Conservation (phyloP, 2,797 vertebrate genomes). For the Phalloptychus januarius region DNA sequence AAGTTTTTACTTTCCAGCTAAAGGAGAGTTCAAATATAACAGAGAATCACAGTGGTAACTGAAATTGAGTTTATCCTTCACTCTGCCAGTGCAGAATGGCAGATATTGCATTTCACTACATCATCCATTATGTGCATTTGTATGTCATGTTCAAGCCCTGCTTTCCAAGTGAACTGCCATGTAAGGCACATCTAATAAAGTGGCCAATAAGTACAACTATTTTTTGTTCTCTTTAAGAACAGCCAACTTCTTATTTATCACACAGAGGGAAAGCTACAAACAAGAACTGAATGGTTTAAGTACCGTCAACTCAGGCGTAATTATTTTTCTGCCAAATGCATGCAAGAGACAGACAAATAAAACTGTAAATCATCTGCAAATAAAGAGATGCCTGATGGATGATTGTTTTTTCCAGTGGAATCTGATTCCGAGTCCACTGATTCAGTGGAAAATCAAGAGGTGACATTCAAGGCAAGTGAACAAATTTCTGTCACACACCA, state of each 20-base stretch:
- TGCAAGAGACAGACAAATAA: slow-evolving; percentile 53
- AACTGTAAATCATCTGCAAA: slow-evolving; percentile 58
- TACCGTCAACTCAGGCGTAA: slow-evolving; percentile 61
- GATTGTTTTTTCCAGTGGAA: slow-evolving; percentile 40
- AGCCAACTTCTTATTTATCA: slow-evolving; percentile 46
- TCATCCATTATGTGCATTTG: slow-evolving; percentile 70
- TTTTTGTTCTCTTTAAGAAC: slow-evolving; percentile 43
- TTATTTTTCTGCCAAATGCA: slow-evolving; percentile 60
- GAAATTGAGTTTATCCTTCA: slow-evolving; percentile 36
- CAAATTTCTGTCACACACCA: slow-evolving; percentile 39
- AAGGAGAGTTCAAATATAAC: slow-evolving; percentile 55
- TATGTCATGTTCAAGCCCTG: slow-evolving; percentile 66
- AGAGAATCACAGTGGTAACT: slow-evolving; percentile 57
- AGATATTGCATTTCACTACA: slow-evolving; percentile 70
- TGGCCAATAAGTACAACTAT: not conserved
- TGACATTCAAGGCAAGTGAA: slow-evolving; percentile 64
- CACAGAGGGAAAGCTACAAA: slow-evolving; percentile 33
- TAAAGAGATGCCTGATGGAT: slow-evolving; percentile 52
- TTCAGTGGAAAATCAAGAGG: slow-evolving; percentile 59
- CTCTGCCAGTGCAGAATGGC: slow-evolving; percentile 57
- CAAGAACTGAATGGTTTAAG: slow-evolving; percentile 31
- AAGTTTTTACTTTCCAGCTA: slow-evolving; percentile 8
- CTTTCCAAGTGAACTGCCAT: slow-evolving; percentile 61
- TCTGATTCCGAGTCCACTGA: slow-evolving; percentile 38
- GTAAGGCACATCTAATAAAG: not conserved